phyloP scores from a whole-genome alignment of 92 coral and sea anemone genomes.

The Phymanthus crucifer region DNA sequence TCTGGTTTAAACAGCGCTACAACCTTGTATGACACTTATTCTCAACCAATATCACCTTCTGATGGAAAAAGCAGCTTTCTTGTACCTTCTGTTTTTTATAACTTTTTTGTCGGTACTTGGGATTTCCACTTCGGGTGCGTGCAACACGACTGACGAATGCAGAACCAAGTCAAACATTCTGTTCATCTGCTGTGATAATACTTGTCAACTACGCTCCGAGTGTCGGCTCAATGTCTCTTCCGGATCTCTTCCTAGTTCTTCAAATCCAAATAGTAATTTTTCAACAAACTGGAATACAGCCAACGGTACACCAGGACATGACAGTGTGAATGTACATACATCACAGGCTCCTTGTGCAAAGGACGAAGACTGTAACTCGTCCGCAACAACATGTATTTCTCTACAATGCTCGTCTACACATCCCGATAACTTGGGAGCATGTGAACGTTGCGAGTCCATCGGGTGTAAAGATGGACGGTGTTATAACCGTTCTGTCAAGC shows the following conservation, averaged over 20 bases:
- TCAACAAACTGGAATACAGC: slow-evolving; percentile 1
- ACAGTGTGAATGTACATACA: not conserved
- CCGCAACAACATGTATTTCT: slow-evolving; percentile 19
- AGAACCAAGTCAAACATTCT: not conserved
- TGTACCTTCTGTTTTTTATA: slow-evolving; percentile 7
- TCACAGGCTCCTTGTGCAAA: not conserved
- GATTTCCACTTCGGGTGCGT: slow-evolving; percentile 17
- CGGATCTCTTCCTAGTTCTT: not conserved
- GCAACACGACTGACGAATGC: slow-evolving; percentile 9
- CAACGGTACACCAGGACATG: not conserved
- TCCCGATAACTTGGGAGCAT: not conserved
- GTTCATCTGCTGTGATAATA: slow-evolving; percentile 5
- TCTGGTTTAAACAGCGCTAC: not conserved
- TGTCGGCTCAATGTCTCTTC: slow-evolving; percentile 1
- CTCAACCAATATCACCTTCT: not conserved
- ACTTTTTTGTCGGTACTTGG: slow-evolving; percentile 5
- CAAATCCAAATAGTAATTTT: slow-evolving; percentile 13
- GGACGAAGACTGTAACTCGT: slow-evolving; percentile 3
- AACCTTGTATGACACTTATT: not conserved
- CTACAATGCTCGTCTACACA: not conserved
- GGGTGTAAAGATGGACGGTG: slow-evolving; percentile 32
- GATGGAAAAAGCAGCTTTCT: not conserved
- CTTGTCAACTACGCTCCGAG: not conserved
- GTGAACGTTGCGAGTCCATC: slow-evolving; percentile 6
- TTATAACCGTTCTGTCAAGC: not conserved